phyloP scores from a whole-genome alignment of 2,888 invertebrate species.

The Himalopsyche japonica region DNA sequence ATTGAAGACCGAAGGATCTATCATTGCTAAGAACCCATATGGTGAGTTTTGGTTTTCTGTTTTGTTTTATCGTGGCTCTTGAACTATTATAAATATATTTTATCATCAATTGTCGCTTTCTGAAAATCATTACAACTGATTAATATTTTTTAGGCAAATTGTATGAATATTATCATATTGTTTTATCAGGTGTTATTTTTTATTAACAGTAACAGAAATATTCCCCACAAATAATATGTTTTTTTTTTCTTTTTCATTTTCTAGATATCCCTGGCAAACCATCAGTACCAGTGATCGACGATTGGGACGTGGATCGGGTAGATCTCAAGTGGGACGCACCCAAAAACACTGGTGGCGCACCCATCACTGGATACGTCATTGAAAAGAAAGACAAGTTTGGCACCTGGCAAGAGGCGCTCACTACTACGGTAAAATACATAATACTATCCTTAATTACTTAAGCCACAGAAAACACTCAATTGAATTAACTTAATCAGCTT shows the following conservation, averaged over 20 bases:
- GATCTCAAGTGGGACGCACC: constrained; percentile 84
- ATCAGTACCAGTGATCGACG: constrained; percentile 80
- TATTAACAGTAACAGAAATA: background rate
- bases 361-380: constrained; percentile 83
- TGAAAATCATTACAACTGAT: no score
- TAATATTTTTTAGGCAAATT: no score
- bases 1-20: constrained; percentile 84
- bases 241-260: no score
- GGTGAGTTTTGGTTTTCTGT: constrained; percentile 57
- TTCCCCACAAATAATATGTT: background rate
- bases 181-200: background rate
- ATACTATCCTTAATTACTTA: no score
- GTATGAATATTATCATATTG: no score
- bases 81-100: no score
- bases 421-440: constrained; percentile 66
- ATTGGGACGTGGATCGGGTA: constrained; percentile 88
- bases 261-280: constrained; percentile 85
- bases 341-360: constrained; percentile 76
- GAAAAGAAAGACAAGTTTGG: constrained; percentile 86
- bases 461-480: no score
- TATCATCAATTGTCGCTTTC: no score
- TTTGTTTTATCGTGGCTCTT: background rate
- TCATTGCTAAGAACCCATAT: constrained; percentile 94
- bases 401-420: constrained; percentile 81
- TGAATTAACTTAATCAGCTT: no score